A percentile compares a stretch with the other conserved stretches of the same genome.
Evolutionary conservation across 2,888 invertebrate species (phyloP).

Genomic region (Eupithecia dodoneata): DNA sequence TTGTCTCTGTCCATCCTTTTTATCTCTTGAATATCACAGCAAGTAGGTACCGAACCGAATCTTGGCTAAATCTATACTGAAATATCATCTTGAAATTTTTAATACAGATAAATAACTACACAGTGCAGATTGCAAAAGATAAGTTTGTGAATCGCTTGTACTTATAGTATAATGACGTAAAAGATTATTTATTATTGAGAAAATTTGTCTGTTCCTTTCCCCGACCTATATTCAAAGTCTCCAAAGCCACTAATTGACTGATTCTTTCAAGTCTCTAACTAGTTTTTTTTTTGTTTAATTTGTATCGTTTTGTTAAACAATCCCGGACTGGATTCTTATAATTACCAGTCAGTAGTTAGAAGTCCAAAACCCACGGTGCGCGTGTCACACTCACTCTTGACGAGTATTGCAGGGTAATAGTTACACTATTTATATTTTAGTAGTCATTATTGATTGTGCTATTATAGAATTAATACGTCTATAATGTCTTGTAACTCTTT

Average conservation of each 20-base stretch:
- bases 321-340: neutral
- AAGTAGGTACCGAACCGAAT: neutral
- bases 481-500: neutral
- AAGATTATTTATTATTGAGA: neutral
- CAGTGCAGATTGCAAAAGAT: no score
- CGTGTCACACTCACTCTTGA: neutral
- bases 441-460: neutral
- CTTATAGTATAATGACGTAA: neutral
- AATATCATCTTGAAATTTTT: no score
- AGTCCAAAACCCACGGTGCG: neutral
- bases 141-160: neutral
- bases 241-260: no score
- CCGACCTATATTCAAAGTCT: no score
- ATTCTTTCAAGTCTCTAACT: no score
- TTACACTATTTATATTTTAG: neutral
- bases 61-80: no score
- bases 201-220: neutral
- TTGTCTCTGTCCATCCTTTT: neutral
- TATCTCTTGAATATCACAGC: neutral
- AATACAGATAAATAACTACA: no score
- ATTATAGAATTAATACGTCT: neutral
- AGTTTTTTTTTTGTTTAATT: neutral
- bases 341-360: neutral
- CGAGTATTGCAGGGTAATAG: neutral
- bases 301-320: neutral